Percentiles rank a stretch among this genome's conserved stretches.
Conservation (phyloP, 2,113 vertebrate genomes). For the Chloropsis hardwickii region DNA sequence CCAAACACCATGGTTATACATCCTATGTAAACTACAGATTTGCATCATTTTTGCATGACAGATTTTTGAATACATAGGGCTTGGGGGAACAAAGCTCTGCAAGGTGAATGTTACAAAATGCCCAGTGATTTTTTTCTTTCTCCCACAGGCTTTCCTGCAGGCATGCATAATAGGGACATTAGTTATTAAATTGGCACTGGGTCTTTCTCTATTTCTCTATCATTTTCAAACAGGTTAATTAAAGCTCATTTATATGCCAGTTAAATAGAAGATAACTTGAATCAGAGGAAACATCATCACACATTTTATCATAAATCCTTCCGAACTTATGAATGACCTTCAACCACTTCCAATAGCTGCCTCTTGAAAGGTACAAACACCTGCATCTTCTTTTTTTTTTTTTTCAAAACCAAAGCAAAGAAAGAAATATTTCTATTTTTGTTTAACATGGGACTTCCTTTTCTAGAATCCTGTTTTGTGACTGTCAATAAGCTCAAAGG, state of each 20-base stretch:
- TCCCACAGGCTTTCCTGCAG: slow-evolving; percentile 7
- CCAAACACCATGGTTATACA: not conserved
- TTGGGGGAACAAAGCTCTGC: not conserved
- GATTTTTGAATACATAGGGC: not conserved
- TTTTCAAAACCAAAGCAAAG: not conserved
- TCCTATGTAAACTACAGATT: not conserved
- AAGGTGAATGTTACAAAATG: slow-evolving; percentile 20
- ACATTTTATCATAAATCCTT: not conserved
- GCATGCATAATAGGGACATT: not conserved
- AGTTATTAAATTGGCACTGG: not conserved
- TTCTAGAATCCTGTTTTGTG: not conserved
- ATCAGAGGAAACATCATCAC: not conserved
- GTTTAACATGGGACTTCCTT: rapidly evolving
- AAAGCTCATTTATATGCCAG: not conserved
- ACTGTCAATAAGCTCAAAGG: not conserved
- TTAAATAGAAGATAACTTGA: not conserved
- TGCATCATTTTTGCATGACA: slow-evolving; percentile 8
- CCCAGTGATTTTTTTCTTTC: not conserved
- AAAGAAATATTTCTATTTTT: rapidly evolving
- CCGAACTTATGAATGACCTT: not conserved
- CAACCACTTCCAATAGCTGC: not conserved
- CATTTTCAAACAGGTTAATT: slow-evolving; percentile 23
- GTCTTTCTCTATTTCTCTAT: slow-evolving; percentile 12
- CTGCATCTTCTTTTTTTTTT: not conserved
- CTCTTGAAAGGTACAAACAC: not conserved